phyloP scores from a whole-genome alignment of 2,888 invertebrate species.

The Hypomecis punctinalis region DNA sequence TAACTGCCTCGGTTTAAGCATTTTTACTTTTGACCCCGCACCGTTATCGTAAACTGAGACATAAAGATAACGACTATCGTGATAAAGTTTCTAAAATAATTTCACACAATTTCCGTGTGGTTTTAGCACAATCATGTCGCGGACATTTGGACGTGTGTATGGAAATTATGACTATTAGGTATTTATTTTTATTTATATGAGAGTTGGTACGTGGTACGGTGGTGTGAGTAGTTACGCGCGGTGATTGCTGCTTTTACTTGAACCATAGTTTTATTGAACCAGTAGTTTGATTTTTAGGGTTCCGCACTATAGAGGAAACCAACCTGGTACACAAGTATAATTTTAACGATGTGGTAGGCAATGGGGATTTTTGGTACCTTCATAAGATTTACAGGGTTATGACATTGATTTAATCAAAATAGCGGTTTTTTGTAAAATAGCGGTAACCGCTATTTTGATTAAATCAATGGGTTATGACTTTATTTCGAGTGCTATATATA shows the following conservation, averaged over 20 bases:
- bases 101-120: constrained; percentile 3
- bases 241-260: constrained; percentile 24
- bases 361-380: too few species aligned
- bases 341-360: too few species aligned
- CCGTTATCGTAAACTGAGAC: constrained; percentile 22
- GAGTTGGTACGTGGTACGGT: constrained; percentile 28
- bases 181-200: neutral
- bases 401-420: too few species aligned
- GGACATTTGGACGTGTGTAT: constrained; percentile 15
- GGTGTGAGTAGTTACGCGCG: constrained; percentile 21
- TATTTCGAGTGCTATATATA: too few species aligned
- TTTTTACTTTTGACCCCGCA: constrained; percentile 30
- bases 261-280: neutral
- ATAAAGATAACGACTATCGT: constrained; percentile 28
- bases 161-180: neutral
- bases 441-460: too few species aligned
- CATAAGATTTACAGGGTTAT: too few species aligned
- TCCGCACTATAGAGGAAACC: too few species aligned
- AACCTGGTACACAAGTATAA: too few species aligned
- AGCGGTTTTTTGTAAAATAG: too few species aligned
- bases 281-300: too few species aligned
- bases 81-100: constrained; percentile 27
- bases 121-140: constrained; percentile 22
- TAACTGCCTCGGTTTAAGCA: constrained; percentile 5
- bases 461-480: too few species aligned